Conservation (phyloP, 2,113 vertebrate species). For the Equus przewalskii region DNA sequence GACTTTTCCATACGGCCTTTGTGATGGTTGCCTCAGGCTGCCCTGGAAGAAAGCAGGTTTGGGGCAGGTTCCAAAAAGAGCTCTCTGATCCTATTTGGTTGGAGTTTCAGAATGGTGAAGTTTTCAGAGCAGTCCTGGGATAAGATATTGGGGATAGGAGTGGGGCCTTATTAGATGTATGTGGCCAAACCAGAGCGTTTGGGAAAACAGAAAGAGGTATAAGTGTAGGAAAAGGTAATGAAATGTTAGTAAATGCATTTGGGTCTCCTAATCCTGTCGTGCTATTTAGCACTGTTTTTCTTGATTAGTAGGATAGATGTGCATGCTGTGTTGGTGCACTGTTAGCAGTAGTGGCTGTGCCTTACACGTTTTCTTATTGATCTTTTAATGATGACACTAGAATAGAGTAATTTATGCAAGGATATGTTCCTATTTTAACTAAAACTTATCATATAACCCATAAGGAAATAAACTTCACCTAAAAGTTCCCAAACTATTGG, state of each 20-base stretch:
- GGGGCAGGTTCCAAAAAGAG: background rate
- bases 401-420: background rate
- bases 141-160: background rate
- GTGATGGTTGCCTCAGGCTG: background rate
- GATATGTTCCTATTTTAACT: constrained; percentile 42
- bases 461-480: background rate
- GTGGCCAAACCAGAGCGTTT: background rate
- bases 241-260: background rate
- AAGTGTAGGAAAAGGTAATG: background rate
- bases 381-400: background rate
- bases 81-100: background rate
- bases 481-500: background rate
- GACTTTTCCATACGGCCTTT: background rate
- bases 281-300: background rate
- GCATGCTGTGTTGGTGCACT: background rate
- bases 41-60: background rate
- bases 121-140: background rate
- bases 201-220: background rate
- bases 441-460: background rate
- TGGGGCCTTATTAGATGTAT: background rate
- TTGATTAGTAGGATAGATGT: background rate
- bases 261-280: background rate
- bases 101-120: background rate
- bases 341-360: background rate
- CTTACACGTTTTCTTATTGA: fast-evolving